Base-by-base conservation (phyloP, 1,140 invertebrate genomes). In the Agraylea sexmaculata region DNA sequence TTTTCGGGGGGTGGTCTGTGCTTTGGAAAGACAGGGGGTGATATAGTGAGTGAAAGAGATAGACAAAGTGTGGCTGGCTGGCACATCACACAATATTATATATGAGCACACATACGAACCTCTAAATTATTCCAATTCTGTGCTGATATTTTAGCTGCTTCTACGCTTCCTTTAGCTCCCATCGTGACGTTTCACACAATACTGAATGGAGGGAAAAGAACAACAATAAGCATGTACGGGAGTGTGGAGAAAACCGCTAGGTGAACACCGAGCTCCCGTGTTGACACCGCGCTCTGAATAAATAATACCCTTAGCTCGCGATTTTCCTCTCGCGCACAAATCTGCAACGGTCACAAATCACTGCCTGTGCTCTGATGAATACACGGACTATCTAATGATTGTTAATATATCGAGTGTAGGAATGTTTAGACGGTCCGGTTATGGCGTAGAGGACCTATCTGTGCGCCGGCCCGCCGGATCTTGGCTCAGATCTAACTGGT, bases 141-240 rank as follows among this genome's bases (percentile, higher is more conserved):
- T 62, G 74, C 68, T 65, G 76, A 77, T 67, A 76, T 72, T 72
- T 78, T 78, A 60, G 74, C 74, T 56, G 71, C 71, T 62, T 78
- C 76, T 56, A 78, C 76, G 68, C 76, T 78, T 57, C 75, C 74
- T 70, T 78, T 78, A 58, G 75, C 75, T 68, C 76, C 76, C 76
- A 78, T 75, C 59, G 47, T 31, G 43, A 45, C n/a, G 23, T 25
- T n/a, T 7, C 23, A 30, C 11, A 30, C 29, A 30, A 30, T 3
- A 30, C 29, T n/a, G 12, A 30, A 30, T 5, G 12, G 29, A n/a
- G 29, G 29, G 12, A 13, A 5, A 11, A 16, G 12, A 11, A 11
- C 12, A 4, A 4, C 11, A 16, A n/a, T 3, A 16, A 30, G 29
- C 12, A 30, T 13, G 16, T 16, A 29, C 19, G 22, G 19, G 22